phyloP scores from a whole-genome alignment of 2,888 invertebrate species.

The Agapetus fuscipes region DNA sequence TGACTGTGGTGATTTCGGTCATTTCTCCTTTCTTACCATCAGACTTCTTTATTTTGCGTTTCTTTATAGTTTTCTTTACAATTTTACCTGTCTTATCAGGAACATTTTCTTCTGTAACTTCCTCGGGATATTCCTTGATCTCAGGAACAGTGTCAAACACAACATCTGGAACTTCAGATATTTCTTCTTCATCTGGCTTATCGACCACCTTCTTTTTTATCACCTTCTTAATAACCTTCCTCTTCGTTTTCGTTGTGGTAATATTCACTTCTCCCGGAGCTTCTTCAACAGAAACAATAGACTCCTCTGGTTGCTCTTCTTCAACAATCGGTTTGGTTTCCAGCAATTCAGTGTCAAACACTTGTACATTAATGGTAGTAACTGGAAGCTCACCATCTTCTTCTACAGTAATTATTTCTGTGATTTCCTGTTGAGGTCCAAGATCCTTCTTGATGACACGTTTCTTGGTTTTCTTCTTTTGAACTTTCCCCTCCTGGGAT shows the following conservation, averaged over 20 bases:
- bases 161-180: slow-evolving; percentile 22
- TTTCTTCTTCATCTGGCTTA: slow-evolving; percentile 1
- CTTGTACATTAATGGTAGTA: slow-evolving; percentile 6
- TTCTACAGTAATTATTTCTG: slow-evolving; percentile 19
- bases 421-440: slow-evolving; percentile 23
- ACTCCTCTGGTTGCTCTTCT: slow-evolving; percentile 5
- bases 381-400: slow-evolving; percentile 23
- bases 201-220: slow-evolving; percentile 6
- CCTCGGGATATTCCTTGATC: slow-evolving; percentile 19
- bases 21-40: slow-evolving; percentile 24
- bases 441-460: slow-evolving; percentile 25
- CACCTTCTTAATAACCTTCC: too few relatives aligned
- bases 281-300: slow-evolving; percentile 1
- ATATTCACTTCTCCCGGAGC: too few relatives aligned
- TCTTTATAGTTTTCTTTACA: slow-evolving; percentile 19
- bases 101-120: slow-evolving; percentile 5
- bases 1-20: slow-evolving; percentile 22
- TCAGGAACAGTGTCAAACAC: slow-evolving; percentile 30
- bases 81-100: slow-evolving; percentile 9
- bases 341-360: slow-evolving; percentile 13
- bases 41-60: slow-evolving; percentile 25
- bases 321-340: slow-evolving; percentile 3
- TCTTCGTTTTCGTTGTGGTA: too few relatives aligned
- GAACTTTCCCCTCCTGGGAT: slow-evolving; percentile 12
- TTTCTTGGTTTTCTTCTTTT: slow-evolving; percentile 20